Base-by-base conservation (phyloP, 2,113 vertebrate species). In the Melanocharis versteri region DNA sequence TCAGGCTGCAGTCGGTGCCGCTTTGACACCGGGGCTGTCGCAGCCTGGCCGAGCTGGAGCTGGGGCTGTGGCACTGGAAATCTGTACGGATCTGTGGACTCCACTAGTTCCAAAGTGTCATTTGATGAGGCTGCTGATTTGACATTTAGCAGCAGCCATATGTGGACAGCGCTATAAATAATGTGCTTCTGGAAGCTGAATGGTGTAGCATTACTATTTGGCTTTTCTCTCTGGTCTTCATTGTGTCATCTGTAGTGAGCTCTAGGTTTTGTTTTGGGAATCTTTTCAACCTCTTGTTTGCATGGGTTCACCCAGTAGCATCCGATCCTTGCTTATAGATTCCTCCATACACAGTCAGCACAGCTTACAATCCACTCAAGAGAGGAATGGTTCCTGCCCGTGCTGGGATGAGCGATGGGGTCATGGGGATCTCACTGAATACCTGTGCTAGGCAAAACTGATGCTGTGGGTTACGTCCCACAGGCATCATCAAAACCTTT, bases 231-330 rank as follows among this genome's bases (percentile, higher is more conserved):
- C 98, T 92, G 98, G 98, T 98, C 98, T 98, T 99, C 98, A 98
- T 98, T 99, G 98, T 99, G 98, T 99, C 98, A 98, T 98, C 98
- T 98, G 98, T 99, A 99, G 99, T 99, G 98, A 99, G 98, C 98
- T 99, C 96, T 99, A 99, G 98, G 98, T 98, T 98, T 99, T 98
- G 98, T 98, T 98, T 98, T 98, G 98, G 98, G 98, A 98, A 98
- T 98, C 97, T 98, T 98, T 97, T 96, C 94, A 91, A 98, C 97
- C 97, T 98, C 97, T 98, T 97, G 97, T 99, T 98, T 99, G 99
- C 99, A 99, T 99, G 99, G 98, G 98, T 98, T 98, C 98, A 99
- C 97, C 97, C 98, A 96, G 98, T 99, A 99, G 98, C 98, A 98
- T 98, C 98, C 78, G 88, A 96, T 98, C 98, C 97, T 98, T 98